Percentiles rank a stretch among this genome's conserved stretches.
phyloP scores from a whole-genome alignment of 2,888 invertebrate species.

The Eugnorisma glareosa region DNA sequence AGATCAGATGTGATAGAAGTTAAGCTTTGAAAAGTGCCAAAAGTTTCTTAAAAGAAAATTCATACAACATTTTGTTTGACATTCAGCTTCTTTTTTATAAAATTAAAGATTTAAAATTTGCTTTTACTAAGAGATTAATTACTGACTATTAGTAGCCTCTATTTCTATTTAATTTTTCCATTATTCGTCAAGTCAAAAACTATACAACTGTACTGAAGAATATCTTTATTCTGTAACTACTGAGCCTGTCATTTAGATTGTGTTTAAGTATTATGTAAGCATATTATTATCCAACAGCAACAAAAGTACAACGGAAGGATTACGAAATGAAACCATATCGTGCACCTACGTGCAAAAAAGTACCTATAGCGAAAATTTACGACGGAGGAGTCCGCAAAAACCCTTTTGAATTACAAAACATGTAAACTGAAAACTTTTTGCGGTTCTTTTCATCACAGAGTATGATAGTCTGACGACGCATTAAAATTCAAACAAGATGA shows the following conservation, averaged over 20 bases:
- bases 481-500: conserved; percentile 9
- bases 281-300: conserved; percentile 39
- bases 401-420: conserved; percentile 35
- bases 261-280: conserved; percentile 37
- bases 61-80: not conserved
- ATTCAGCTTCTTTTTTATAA: not conserved
- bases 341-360: conserved; percentile 1
- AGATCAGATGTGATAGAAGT: no score
- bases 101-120: not conserved
- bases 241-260: conserved; percentile 26
- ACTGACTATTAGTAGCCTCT: not conserved
- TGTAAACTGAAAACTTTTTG: conserved; percentile 21
- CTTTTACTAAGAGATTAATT: not conserved
- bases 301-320: conserved; percentile 33
- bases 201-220: not conserved
- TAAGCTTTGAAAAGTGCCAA: not conserved
- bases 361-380: conserved; percentile 6
- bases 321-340: conserved; percentile 33
- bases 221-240: conserved; percentile 11
- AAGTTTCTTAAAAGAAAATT: not conserved
- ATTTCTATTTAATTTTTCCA: conserved; percentile 1
- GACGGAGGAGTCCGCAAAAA: conserved; percentile 21
- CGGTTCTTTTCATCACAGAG: not conserved
- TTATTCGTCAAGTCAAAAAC: not conserved
- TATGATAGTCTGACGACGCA: not conserved